phyloP scores from a whole-genome alignment of 2,797 vertebrate species.

The Chaetodon trifasciatus region DNA sequence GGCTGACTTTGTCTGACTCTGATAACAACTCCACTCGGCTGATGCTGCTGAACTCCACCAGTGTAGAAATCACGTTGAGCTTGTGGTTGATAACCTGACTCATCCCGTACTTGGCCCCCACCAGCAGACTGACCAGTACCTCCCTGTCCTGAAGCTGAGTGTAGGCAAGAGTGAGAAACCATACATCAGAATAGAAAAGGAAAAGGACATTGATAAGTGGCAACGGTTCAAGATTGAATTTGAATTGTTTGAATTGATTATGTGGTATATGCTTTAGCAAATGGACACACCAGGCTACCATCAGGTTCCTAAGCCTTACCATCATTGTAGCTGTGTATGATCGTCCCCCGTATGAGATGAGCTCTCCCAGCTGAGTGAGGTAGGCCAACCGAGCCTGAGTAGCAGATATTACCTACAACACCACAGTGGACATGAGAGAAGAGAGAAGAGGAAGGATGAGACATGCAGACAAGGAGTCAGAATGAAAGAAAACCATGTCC shows the following conservation, averaged over 20 bases:
- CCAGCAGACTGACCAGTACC: constrained; percentile 91
- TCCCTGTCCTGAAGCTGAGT: constrained; percentile 96
- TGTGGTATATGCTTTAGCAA: not conserved
- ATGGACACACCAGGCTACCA: not conserved
- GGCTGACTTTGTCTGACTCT: constrained; percentile 96
- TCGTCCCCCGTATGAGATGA: constrained; percentile 95
- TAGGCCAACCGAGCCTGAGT: constrained; percentile 94
- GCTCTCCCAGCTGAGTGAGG: constrained; percentile 96
- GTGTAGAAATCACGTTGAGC: constrained; percentile 93
- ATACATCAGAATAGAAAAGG: not conserved
- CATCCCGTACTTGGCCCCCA: constrained; percentile 96
- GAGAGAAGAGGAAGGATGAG: constrained; percentile 17
- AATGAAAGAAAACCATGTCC: constrained; percentile 11
- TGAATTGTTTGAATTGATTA: not conserved
- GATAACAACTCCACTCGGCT: constrained; percentile 92
- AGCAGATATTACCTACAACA: constrained; percentile 88
- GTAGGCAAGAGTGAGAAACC: not conserved
- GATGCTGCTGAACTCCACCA: constrained; percentile 96
- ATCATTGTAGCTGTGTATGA: constrained; percentile 96
- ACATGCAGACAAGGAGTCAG: not conserved
- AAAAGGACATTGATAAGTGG: not conserved
- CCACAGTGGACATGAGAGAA: constrained; percentile 13
- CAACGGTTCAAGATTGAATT: not conserved
- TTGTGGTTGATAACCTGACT: constrained; percentile 98
- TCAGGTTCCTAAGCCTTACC: constrained; percentile 79